Conservation (phyloP, 37 sponge, comb jelly and placozoan genomes). For the Amphimedon queenslandica region DNA sequence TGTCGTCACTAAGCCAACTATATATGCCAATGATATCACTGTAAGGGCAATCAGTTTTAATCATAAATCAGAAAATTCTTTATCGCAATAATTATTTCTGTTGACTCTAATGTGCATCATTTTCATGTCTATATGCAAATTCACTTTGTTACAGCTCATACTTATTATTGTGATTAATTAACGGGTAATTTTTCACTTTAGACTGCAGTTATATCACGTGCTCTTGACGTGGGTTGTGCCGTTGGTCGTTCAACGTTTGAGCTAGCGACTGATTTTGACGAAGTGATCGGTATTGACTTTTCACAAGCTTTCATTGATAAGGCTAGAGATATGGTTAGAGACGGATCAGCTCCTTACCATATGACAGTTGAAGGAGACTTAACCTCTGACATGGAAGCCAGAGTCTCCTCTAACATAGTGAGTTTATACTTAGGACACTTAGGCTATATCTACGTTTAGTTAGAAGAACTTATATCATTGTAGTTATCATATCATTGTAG, state of each 20-base stretch:
- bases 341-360: constrained; percentile 38
- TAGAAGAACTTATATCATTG: too few relatives aligned
- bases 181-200: background rate
- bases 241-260: constrained; percentile 86
- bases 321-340: constrained; percentile 65
- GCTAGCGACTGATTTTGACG: constrained; percentile 66
- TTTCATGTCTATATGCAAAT: background rate
- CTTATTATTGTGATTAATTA: too few relatives aligned
- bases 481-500: too few relatives aligned
- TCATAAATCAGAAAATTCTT: too few relatives aligned
- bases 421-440: constrained; percentile 3
- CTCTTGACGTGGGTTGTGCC: constrained; percentile 88
- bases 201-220: constrained; percentile 16
- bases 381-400: constrained; percentile 36
- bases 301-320: constrained; percentile 66
- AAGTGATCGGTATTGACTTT: constrained; percentile 82
- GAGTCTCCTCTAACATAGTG: constrained; percentile 52
- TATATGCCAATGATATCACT: too few relatives aligned
- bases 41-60: too few relatives aligned
- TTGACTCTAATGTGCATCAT: too few relatives aligned
- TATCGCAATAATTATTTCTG: too few relatives aligned
- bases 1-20: too few relatives aligned
- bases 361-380: constrained; percentile 70
- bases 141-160: background rate
- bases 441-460: too few relatives aligned